Evolutionary conservation across 2,113 vertebrate species (phyloP), one percentile per base, ranked within the genome.

Genomic region (Perca fluviatilis): DNA sequence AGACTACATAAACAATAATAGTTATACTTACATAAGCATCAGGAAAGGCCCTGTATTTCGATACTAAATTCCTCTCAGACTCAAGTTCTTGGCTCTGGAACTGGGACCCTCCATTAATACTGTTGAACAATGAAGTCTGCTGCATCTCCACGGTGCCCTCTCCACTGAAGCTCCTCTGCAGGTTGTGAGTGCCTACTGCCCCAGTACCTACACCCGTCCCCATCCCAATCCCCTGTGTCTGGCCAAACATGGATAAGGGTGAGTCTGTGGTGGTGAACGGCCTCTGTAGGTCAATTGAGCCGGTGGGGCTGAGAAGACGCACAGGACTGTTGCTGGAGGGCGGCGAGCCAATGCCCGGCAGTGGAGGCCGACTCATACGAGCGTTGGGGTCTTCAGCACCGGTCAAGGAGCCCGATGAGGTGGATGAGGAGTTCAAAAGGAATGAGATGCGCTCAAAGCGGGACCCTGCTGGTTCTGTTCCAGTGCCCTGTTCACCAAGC

Each of bases 11-110:
- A 2, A 33, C 0, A 19, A 15, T 18, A 12, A 4, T 14, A 16
- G 18, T 9, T 12, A 62, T 80, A 94, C 97, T 98, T 90, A 98
- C 97, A 93, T 95, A 96, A 25, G 90, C 92, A 21, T 95, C 95
- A 0, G 79, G 82, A 86, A 96, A 90, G 43, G 93, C 93, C 62
- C 91, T 87, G 75, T 90, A 94, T n/a, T 74, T 93, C 1, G 77
- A 21, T 3, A 77, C 6, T 0, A 86, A 40, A 50, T 86, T 92
- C 70, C 33, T 90, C 51, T 92, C 7, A 0, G 78, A 88, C 62
- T 90, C 83, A 0, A 81, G 85, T 16, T 82, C 82, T 40, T 86
- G 79, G 63, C 7, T 80, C 51, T 93, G 91, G 67, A 93, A 73
- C 25, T 61, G 81, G 18, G 86, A 10, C 4, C 78, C 51, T 60